Percentiles rank a stretch among this genome's conserved stretches.
phyloP scores from a whole-genome alignment of 2,888 invertebrate species.

The Tipula helvola region DNA sequence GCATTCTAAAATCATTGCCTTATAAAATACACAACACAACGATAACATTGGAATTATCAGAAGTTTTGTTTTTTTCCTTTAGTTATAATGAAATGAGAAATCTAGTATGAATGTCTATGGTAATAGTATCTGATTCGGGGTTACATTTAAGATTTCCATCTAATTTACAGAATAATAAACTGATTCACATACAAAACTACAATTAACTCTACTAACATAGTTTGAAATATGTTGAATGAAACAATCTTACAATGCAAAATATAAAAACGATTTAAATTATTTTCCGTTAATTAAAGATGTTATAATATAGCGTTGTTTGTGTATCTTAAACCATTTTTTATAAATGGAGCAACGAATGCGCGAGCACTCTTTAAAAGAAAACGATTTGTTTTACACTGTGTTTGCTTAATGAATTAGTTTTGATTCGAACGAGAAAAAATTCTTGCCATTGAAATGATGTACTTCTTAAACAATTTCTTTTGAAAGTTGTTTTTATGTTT shows the following conservation, averaged over 20 bases:
- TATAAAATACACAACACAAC: no score
- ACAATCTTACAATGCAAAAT: neutral
- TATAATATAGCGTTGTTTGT: neutral
- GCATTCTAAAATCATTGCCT: no score
- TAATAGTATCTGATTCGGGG: neutral
- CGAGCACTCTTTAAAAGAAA: neutral
- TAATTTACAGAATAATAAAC: neutral
- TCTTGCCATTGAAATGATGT: neutral
- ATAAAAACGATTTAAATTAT: neutral
- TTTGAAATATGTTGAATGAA: neutral
- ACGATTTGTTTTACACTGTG: neutral
- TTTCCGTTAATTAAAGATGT: neutral
- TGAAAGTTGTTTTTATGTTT: neutral
- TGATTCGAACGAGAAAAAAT: neutral
- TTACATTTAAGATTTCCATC: neutral
- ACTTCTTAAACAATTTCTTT: neutral
- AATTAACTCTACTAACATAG: neutral
- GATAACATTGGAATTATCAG: no score
- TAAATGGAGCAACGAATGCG: neutral
- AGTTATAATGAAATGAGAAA: no score
- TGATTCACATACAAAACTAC: neutral
- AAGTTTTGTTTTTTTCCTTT: no score
- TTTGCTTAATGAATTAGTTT: neutral
- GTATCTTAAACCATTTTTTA: neutral
- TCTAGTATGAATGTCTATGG: no score